Conservation (phyloP, 2,797 vertebrate species). For the Coreius guichenoti region DNA sequence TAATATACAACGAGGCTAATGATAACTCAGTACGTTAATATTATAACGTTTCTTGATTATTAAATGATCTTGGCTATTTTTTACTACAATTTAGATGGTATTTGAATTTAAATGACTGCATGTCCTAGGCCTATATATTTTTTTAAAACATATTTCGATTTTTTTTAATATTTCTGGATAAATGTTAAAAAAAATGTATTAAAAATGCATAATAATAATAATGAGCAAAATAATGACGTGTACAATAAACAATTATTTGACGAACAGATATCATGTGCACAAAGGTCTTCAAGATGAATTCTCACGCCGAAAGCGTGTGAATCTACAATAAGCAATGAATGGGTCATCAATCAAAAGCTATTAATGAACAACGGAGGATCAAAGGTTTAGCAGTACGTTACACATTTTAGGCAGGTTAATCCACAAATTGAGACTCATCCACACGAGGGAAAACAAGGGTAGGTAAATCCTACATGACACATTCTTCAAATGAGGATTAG, state of each 20-base stretch:
- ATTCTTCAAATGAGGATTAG: slow-evolving; percentile 50
- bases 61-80: neutral
- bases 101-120: neutral
- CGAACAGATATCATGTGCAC: neutral
- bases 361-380: slow-evolving; percentile 48
- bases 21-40: neutral
- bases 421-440: slow-evolving; percentile 52
- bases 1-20: neutral
- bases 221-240: neutral
- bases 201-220: slow-evolving; percentile 5
- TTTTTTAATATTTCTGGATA: neutral
- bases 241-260: slow-evolving; percentile 8
- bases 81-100: neutral
- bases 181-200: neutral
- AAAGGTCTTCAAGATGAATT: slow-evolving; percentile 23
- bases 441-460: slow-evolving; percentile 39
- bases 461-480: slow-evolving; percentile 54
- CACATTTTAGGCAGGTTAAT: slow-evolving; percentile 51
- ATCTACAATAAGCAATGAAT: slow-evolving; percentile 12
- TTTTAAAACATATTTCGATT: neutral
- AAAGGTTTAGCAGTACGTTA: slow-evolving; percentile 47
- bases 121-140: neutral
- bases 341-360: slow-evolving; percentile 50
- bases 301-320: slow-evolving; percentile 17
- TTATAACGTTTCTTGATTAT: neutral